Base-by-base conservation (phyloP, 2,113 vertebrate genomes). In the Choloepus hoffmanni region DNA sequence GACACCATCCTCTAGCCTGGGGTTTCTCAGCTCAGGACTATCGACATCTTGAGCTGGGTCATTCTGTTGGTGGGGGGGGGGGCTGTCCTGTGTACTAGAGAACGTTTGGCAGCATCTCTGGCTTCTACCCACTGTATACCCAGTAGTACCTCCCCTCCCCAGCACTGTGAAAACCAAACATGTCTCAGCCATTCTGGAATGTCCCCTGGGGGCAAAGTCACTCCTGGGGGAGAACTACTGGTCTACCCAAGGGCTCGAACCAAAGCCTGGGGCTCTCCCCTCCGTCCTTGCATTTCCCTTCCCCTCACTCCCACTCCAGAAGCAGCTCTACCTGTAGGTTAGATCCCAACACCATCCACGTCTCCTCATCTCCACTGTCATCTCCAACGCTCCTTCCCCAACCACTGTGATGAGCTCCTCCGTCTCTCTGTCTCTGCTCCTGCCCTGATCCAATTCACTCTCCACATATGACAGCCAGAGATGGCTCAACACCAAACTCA, bases 341-440 rank as follows among this genome's bases (percentile, higher is more conserved):
- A 58, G 55, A 58, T 58, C 55, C 55, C 55, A 16, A 58, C 16
- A 18, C 55, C 55, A 58, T 58, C 55, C 5, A 5, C 55, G 12
- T 36, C 24, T 26, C 36, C 16, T 67, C 8, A 0, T 4, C 11
- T 30, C 63, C 40, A 45, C 26, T 9, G 12, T 8, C 0, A 0
- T 33, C 26, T 40, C 92, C 18, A 0, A 0, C 3, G 13, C 15
- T 26, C 77, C 70, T 28, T n/a, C 48, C 45, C 7, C 0, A 10
- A 28, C 14, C 26, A 1, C 23, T 3, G 3, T 0, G 72, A 28
- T 45, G 43, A 45, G 4, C 43, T 45, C 30, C 43, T 19, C 48
- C 45, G 5, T 40, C 68, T 50, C 13, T 24, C 40, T 0, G 2
- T 43, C 40, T 43, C 21, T 7, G 3, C 28, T 73, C 13, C 58